Conservation (phyloP, 2,797 vertebrate genomes). For the Epinephelus malabaricus region DNA sequence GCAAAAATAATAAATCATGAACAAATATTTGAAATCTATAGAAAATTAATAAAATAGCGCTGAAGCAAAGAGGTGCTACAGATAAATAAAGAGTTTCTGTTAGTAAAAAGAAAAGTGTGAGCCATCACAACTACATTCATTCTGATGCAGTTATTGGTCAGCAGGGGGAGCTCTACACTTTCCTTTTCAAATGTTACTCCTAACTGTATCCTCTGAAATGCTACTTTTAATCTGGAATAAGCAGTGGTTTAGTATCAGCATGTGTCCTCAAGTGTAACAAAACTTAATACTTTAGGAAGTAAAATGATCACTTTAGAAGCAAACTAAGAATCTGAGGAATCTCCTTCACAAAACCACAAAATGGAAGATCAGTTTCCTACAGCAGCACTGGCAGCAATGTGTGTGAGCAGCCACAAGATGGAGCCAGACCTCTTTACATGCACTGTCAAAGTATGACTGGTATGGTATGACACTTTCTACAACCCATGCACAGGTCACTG, state of each 20-base stretch:
- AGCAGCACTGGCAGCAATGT: neutral
- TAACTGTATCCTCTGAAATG: neutral
- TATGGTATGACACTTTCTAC: neutral
- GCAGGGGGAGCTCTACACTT: neutral
- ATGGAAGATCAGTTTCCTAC: constrained; percentile 59
- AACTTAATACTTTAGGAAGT: neutral
- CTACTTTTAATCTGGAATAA: neutral
- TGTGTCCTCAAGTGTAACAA: neutral
- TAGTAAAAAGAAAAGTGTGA: neutral
- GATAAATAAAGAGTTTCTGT: neutral
- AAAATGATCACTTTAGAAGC: neutral
- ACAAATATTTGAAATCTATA: constrained; percentile 2
- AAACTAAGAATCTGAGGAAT: neutral
- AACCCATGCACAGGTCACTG: neutral
- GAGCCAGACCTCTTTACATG: constrained; percentile 47
- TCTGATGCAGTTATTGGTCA: neutral
- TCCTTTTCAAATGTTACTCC: neutral
- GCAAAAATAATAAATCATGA: constrained; percentile 28
- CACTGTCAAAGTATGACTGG: neutral
- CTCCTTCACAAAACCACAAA: constrained; percentile 54
- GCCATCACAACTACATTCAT: neutral
- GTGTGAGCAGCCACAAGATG: constrained; percentile 71
- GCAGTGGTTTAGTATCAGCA: neutral
- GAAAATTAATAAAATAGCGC: neutral
- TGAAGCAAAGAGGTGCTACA: constrained; percentile 8